Base-by-base conservation (phyloP, 2,888 invertebrate species). In the Drosophila anceps region DNA sequence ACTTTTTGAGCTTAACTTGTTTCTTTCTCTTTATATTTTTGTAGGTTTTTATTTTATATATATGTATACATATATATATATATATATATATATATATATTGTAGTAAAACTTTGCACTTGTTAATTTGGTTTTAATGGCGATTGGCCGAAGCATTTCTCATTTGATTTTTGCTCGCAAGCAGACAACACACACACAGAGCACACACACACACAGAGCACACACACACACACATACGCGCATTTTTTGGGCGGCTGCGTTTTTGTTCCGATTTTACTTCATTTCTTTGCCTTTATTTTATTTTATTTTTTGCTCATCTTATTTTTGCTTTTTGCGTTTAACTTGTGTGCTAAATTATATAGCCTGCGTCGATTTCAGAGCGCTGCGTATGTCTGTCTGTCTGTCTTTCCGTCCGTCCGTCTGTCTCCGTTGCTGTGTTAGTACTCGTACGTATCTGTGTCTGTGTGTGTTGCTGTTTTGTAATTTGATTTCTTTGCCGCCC, bases 301-400 rank as follows among this genome's bases (percentile, higher is more conserved):
- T 55, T 79, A 69, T 64, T 81, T 70, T 67, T 51, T 73, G 67
- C 72, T 79, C 76, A 76, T 80, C 84, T 80, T 70, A 62, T 41
- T 54, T 58, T 66, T 82, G 75, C 70, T 82, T 80, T 75, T 76
- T 76, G 66, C 77, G 83, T 69, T 88, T 85, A 83, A 83, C 88
- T 88, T 88, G 86, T 88, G 88, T 84, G 88, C 89, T 86, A 88
- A 84, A 84, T 88, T 84, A 84, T 84, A 84, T 86, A 69, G 86
- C 75, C 88, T 79, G 74, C 72, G 84, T 81, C 81, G 79, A 71
- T 78, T 75, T 82, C 57, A 44, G 73, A 73, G 66, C 78, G 69
- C 69, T 80, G 64, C 60, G 63, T 76, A 43, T 76, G 63, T 55
- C 59, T 73, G 48, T 48, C 48, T n/a, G 2, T 29, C 48, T 6